A percentile compares a stretch with the other conserved stretches of the same genome.
Conservation (phyloP, 1,140 invertebrate species). For the Aphaenogaster floridana region DNA sequence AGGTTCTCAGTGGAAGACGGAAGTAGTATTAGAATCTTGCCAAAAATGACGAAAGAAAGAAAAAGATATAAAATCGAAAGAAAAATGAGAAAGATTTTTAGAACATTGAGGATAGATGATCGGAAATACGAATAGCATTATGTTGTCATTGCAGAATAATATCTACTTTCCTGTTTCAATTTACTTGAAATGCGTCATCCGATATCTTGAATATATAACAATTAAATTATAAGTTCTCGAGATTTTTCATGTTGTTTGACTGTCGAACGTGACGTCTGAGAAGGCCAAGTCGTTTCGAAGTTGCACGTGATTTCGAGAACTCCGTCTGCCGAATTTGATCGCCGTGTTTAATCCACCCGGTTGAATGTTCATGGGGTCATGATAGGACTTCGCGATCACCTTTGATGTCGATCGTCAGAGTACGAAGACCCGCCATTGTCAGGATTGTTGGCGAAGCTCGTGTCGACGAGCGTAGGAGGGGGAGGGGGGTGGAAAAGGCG, state of each 20-base stretch:
- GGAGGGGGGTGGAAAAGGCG: constrained; percentile 32
- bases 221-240: not conserved
- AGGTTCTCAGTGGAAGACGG: constrained; percentile 76
- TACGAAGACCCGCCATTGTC: constrained; percentile 62
- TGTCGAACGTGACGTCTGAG: not conserved
- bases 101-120: not conserved
- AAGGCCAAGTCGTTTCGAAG: not conserved
- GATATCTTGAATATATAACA: not conserved
- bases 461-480: not conserved
- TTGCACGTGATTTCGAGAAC: constrained; percentile 9
- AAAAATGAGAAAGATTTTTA: not conserved
- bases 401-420: constrained; percentile 65
- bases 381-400: constrained; percentile 71
- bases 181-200: not conserved
- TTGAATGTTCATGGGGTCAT: constrained; percentile 57
- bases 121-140: not conserved
- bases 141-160: not conserved
- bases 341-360: constrained; percentile 60
- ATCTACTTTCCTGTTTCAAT: not conserved
- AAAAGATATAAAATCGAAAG: not conserved
- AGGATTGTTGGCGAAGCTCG: constrained; percentile 65
- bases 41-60: not conserved
- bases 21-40: constrained; percentile 21
- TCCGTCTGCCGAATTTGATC: constrained; percentile 33
- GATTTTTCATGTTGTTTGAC: not conserved